Evolutionary conservation across 2,888 invertebrate species (phyloP), one percentile per base, ranked within the genome.

Genomic region (Melinaea marsaeus): DNA sequence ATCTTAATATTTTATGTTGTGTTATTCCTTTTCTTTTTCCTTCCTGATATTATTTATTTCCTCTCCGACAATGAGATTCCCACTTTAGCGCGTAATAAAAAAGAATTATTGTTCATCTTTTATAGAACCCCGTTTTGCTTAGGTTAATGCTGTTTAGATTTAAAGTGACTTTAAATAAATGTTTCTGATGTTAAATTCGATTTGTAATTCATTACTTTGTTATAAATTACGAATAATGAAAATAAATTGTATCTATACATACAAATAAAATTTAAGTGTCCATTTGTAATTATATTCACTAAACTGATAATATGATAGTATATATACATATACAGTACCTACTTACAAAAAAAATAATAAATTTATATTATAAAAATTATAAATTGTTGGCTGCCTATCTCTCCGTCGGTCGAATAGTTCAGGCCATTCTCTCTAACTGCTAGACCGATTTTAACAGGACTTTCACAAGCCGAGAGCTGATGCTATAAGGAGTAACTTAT

Each of bases 1-100:
- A 90, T 90, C 88, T 90, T 90, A 89, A 90, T 90, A 90, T 89
- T 90, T 90, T 86, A 88, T 89, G 88, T 89, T 89, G 89, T 89
- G 88, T 88, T 89, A 88, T 89, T 89, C 86, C 84, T 85, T 86
- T 86, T 86, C 84, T 85, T 86, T 85, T 88, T 89, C 85, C 86
- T 86, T 87, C 82, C 83, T 83, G 81, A 86, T 89, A 88, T 86
- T 89, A 90, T 90, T 90, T 90, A 90, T 89, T 84, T 88, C 86
- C 83, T 82, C 78, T 84, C 85, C 86, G 87, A 89, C 90, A 88
- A 85, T 89, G 89, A 90, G 88, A 90, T 90, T 89, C 90, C 88
- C 88, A 89, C 90, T 90, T 89, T 88, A 83, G 88, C 81, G 84
- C 83, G 85, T 88, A 88, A 89, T 90, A 90, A 90, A 90, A 90